These are phyloP conservation scores for Xiphorhynchus erythropygius DNA, from an alignment of 2,797 vertebrate species.

Conservation along the genomic window DNA sequence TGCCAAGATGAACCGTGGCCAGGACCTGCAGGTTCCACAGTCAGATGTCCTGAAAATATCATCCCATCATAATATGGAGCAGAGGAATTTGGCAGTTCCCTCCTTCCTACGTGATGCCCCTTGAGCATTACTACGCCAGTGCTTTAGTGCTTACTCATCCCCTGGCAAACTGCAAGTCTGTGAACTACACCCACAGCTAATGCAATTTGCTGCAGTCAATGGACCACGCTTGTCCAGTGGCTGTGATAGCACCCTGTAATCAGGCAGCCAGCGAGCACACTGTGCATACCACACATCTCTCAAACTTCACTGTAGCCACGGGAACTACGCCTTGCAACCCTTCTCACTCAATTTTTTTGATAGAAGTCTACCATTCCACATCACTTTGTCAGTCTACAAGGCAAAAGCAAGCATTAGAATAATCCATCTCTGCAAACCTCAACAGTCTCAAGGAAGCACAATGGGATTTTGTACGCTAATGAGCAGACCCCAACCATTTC, in stretches of 20 bases:
- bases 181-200: not conserved
- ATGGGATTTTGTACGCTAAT: not conserved
- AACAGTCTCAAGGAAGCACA: not conserved
- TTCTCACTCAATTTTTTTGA: not conserved
- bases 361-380: not conserved
- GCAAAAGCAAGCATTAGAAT: not conserved
- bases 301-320: not conserved
- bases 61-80: not conserved
- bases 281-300: not conserved
- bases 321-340: not conserved
- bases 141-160: conserved; percentile 12
- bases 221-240: not conserved
- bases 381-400: not conserved
- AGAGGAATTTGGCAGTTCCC: not conserved
- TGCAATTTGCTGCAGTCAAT: not conserved
- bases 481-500: not conserved
- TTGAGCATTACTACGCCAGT: not conserved
- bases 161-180: conserved; percentile 4
- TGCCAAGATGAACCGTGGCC: not conserved
- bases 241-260: not conserved
- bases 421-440: not conserved
- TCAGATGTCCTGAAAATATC: not conserved
- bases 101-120: not conserved
- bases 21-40: not conserved
- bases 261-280: not conserved